Evolutionary conservation across 1,140 invertebrate genomes (phyloP).

Genomic region (Sinonovacula constricta): DNA sequence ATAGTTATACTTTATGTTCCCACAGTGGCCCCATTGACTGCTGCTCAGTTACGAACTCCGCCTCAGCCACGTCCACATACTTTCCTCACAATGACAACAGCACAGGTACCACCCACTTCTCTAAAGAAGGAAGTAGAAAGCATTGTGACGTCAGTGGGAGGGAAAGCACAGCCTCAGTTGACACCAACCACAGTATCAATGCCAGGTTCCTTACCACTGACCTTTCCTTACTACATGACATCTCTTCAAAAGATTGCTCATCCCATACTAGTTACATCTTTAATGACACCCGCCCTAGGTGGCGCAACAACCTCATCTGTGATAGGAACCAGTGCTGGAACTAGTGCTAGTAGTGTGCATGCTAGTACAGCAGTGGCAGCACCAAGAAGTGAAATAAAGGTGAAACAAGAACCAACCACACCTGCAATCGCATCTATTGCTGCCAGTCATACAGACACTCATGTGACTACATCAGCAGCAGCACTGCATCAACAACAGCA

Average conservation of each 20-base stretch:
- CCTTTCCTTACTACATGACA: slow-evolving; percentile 41
- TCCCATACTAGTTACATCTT: slow-evolving; percentile 39
- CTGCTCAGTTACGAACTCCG: slow-evolving; percentile 29
- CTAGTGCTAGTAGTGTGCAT: not conserved
- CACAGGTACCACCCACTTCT: not conserved
- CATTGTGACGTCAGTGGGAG: not conserved
- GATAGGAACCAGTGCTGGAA: not conserved
- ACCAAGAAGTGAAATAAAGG: not conserved
- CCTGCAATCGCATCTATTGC: not conserved
- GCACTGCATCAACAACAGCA: not conserved
- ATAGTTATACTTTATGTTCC: slow-evolving; percentile 17
- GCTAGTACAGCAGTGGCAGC: too few relatives aligned
- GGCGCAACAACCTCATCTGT: slow-evolving; percentile 1
- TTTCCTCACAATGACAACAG: slow-evolving; percentile 9
- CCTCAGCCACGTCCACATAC: slow-evolving; percentile 13
- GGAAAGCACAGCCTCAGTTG: not conserved
- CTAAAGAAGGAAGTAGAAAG: slow-evolving; percentile 28
- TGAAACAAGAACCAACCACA: not conserved
- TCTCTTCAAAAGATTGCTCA: slow-evolving; percentile 48
- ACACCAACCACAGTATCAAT: not conserved
- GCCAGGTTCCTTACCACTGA: not conserved
- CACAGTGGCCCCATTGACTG: slow-evolving; percentile 38
- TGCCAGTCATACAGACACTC: not conserved
- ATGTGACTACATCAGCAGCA: not conserved
- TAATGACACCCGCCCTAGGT: slow-evolving; percentile 36